These are phyloP conservation scores for Panthera uncia DNA, from an alignment of 2,113 vertebrate species.

Conservation along the genomic window DNA sequence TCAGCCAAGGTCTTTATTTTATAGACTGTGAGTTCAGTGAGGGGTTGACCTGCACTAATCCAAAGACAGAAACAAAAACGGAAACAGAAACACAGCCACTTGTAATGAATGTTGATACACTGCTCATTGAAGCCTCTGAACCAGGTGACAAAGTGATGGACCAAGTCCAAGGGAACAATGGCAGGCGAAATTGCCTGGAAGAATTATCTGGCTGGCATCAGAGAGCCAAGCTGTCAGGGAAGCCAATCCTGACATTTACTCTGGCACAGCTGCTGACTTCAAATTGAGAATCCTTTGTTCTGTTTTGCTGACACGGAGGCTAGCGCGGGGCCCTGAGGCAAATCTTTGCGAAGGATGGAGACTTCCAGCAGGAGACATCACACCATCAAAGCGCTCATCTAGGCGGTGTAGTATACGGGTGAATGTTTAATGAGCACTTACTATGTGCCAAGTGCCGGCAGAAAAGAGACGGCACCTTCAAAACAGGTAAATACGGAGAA, in stretches of 20 bases:
- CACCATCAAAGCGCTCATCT: neutral
- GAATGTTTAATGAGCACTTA: neutral
- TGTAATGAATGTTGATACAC: neutral
- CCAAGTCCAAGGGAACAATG: conserved; percentile 25
- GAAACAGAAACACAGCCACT: neutral
- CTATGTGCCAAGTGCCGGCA: neutral
- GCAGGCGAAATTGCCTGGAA: conserved; percentile 51
- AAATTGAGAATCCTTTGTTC: conserved; percentile 30
- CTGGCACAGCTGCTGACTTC: neutral
- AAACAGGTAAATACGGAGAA: neutral
- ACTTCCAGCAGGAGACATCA: neutral
- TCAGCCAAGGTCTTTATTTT: neutral
- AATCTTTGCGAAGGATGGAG: neutral
- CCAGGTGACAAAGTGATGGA: conserved; percentile 35
- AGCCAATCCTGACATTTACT: neutral
- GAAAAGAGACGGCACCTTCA: conserved; percentile 8
- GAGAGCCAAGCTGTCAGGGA: neutral
- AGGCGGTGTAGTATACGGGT: neutral
- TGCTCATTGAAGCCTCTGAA: conserved; percentile 27
- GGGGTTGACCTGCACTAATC: neutral
- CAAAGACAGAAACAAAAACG: neutral
- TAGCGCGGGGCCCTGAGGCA: neutral
- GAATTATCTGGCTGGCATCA: conserved; percentile 35
- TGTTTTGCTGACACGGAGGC: neutral
- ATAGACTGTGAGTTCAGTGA: neutral